Evolutionary conservation across 2,797 vertebrate genomes (phyloP).

Genomic region (Sebastes nivosus): DNA sequence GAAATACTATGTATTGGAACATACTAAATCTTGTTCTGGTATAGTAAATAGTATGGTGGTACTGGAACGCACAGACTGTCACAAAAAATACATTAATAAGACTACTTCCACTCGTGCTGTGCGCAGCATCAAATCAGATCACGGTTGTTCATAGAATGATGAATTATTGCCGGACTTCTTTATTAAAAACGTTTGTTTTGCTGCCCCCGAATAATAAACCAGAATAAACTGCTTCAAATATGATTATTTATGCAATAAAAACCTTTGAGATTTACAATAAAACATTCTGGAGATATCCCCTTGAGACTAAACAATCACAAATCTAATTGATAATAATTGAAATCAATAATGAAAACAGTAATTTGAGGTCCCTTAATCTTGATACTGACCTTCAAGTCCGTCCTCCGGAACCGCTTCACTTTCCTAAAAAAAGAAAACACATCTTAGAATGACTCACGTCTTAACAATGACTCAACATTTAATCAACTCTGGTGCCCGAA

Average conservation of each 20-base stretch:
- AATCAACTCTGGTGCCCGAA: too few relatives aligned
- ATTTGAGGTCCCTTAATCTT: neutral
- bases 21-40: too few relatives aligned
- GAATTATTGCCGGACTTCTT: too few relatives aligned
- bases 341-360: neutral
- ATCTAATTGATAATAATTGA: neutral
- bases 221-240: neutral
- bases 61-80: neutral
- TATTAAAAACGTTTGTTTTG: too few relatives aligned
- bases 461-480: too few relatives aligned
- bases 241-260: neutral
- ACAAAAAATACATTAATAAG: neutral
- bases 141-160: too few relatives aligned
- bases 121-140: too few relatives aligned
- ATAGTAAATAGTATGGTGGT: too few relatives aligned
- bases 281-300: neutral
- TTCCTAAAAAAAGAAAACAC: slow-evolving; percentile 33
- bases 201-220: neutral
- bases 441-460: neutral
- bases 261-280: neutral
- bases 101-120: too few relatives aligned
- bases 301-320: neutral
- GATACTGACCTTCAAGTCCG: slow-evolving; percentile 84
- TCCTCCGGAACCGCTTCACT: slow-evolving; percentile 81
- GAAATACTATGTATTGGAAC: too few relatives aligned